These are phyloP conservation scores for Apostichopus californicus DNA, from an alignment of 35 echinoderm and acorn worm genomes.

Conservation along the genomic window DNA sequence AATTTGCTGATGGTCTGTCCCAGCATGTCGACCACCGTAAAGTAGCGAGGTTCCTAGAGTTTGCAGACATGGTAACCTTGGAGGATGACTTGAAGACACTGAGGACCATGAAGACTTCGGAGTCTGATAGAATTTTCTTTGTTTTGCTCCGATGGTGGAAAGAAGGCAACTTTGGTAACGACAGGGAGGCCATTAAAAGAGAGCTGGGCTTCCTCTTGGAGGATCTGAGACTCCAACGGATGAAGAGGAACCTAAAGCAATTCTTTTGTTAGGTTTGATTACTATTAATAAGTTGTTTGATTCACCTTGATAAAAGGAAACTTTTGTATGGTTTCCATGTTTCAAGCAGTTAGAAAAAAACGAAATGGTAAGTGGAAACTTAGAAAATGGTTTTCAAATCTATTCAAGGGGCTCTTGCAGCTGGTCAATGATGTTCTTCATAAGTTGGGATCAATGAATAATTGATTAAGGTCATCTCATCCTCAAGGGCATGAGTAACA, in stretches of 20 bases:
- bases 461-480: no score
- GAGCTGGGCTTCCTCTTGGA: constrained; percentile 26
- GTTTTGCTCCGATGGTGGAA: constrained; percentile 41
- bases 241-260: constrained; percentile 38
- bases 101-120: background rate
- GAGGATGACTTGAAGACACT: constrained; percentile 11
- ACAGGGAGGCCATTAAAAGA: background rate
- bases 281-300: background rate
- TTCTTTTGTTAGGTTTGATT: constrained; percentile 9
- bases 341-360: background rate
- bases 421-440: background rate
- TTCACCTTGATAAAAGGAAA: background rate
- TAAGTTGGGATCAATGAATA: background rate
- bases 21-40: constrained; percentile 21
- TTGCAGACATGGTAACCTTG: background rate
- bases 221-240: constrained; percentile 18
- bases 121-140: constrained; percentile 34
- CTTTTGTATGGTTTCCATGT: no score
- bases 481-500: no score
- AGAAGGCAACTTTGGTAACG: background rate
- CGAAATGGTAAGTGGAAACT: no score
- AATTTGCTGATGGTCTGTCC: background rate
- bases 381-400: no score
- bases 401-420: no score
- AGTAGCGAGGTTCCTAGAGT: constrained; percentile 38